Conservation (phyloP, 2,888 invertebrate genomes). For the Harpalus rufipes region DNA sequence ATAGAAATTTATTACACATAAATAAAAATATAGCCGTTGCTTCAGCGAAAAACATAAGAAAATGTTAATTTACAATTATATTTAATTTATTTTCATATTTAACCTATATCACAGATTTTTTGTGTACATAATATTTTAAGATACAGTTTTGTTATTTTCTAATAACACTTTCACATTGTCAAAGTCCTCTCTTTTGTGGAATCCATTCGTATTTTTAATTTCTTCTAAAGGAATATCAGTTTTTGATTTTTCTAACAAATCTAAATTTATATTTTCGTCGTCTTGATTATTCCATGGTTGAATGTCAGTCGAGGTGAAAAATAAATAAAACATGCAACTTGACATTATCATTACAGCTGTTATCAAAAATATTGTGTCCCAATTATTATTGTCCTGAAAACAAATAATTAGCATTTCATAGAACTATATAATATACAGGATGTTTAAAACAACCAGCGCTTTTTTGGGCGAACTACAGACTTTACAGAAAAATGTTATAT, state of each 20-base stretch:
- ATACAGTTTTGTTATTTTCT: not conserved
- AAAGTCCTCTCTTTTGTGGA: not conserved
- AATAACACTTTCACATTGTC: not conserved
- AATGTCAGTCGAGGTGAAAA: constrained; percentile 49
- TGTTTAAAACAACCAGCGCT: too few species aligned
- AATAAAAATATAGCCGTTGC: too few species aligned
- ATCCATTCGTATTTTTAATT: not conserved
- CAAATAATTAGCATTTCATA: not conserved
- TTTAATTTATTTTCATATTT: too few species aligned
- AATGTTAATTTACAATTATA: too few species aligned
- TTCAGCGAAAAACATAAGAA: too few species aligned
- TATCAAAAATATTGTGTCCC: constrained; percentile 40
- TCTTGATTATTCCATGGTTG: constrained; percentile 51
- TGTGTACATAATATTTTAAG: not conserved
- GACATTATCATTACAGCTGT: constrained; percentile 12
- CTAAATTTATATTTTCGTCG: not conserved
- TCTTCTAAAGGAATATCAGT: constrained; percentile 1
- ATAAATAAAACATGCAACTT: constrained; percentile 31
- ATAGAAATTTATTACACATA: too few species aligned
- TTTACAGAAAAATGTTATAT: too few species aligned
- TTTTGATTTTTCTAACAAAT: constrained; percentile 21
- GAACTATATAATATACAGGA: too few species aligned
- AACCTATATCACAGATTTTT: too few species aligned
- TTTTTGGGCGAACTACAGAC: too few species aligned
- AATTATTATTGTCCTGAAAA: constrained; percentile 27